Evolutionary conservation across 2,888 invertebrate genomes (phyloP), one percentile per base, ranked within the genome.

Genomic region (Eupeodes latifasciatus): DNA sequence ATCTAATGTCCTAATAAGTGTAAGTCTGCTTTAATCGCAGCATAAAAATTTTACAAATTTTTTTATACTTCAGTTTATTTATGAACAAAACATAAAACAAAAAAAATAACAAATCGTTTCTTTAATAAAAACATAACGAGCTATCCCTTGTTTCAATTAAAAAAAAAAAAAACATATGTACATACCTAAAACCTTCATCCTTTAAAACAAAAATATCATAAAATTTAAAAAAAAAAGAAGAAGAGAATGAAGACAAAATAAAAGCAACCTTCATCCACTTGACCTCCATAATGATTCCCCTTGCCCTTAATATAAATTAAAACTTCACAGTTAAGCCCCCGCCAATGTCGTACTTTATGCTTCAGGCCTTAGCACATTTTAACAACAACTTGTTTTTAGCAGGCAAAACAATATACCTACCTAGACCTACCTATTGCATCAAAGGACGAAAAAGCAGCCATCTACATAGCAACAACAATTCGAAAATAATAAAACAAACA

Each of bases 401-500:
- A 77, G 71, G 61, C 71, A 49, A 71, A 69, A 81, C 77, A 77
- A 77, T 9, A 59, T 2, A 27, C 27, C 47, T 47, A 40, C 11
- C 10, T 47, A 11, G 7, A 47, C 47, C 12, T 11, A 4, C 12
- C 10, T 11, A 47, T 10, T 47, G 47, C 47, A 11, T 47, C 47
- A 11, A 10, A 64, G 47, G 40, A 66, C 49, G 64, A 55, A 74
- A 51, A 61, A 27, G 7, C 57, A 44, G 9, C 16, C 62, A 74
- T 12, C 76, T 12, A n/a, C 53, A 53, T 12, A 44, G 55, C 64
- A 78, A 61, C 47, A 66, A 34, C 69, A 85, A 76, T 77, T 72
- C 14, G 66, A 85, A 76, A 85, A 85, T 81, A 81, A 81, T 77
- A 81, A 76, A 85, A 81, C 71, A 66, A 80, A 81, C 81, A 85